Evolutionary conservation across 2,888 invertebrate genomes (phyloP).

Genomic region (Drosophila birchii): DNA sequence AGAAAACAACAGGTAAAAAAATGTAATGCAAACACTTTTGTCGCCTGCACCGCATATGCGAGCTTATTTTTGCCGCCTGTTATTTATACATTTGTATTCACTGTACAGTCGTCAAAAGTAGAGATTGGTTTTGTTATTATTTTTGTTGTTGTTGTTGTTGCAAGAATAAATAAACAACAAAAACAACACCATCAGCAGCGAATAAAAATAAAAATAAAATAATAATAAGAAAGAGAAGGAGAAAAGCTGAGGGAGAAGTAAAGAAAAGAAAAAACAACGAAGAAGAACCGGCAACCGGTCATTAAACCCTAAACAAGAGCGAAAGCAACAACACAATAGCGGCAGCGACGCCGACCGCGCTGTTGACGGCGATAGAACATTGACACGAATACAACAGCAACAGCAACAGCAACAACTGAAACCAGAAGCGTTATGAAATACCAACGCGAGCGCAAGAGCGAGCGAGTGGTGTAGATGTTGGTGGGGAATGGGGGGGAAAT

Average conservation of each 20-base stretch:
- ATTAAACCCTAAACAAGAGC: slow-evolving; percentile 82
- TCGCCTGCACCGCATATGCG: slow-evolving; percentile 19
- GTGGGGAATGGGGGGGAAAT: slow-evolving; percentile 4
- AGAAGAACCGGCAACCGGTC: slow-evolving; percentile 77
- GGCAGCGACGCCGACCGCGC: slow-evolving; percentile 49
- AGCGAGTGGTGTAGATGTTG: slow-evolving; percentile 28
- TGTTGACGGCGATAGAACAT: slow-evolving; percentile 57
- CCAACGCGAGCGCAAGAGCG: slow-evolving; percentile 40
- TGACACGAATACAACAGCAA: slow-evolving; percentile 68
- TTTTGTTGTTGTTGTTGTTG: slow-evolving; percentile 62
- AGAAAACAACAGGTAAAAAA: background rate
- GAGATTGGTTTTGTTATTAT: slow-evolving; percentile 21
- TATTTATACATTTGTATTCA: slow-evolving; percentile 35
- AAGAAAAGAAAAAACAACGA: slow-evolving; percentile 39
- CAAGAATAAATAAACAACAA: slow-evolving; percentile 75
- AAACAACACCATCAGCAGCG: slow-evolving; percentile 18
- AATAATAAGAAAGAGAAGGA: slow-evolving; percentile 20
- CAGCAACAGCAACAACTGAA: slow-evolving; percentile 69
- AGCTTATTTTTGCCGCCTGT: slow-evolving; percentile 18
- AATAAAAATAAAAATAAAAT: slow-evolving; percentile 37
- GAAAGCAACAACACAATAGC: slow-evolving; percentile 72
- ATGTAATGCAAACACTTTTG: background rate
- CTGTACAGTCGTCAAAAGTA: slow-evolving; percentile 33
- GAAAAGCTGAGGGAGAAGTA: slow-evolving; percentile 26
- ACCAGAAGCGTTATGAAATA: slow-evolving; percentile 80